These are phyloP conservation scores for Sylvilagus bachmani DNA, from an alignment of 2,113 vertebrate genomes.

Conservation along the genomic window DNA sequence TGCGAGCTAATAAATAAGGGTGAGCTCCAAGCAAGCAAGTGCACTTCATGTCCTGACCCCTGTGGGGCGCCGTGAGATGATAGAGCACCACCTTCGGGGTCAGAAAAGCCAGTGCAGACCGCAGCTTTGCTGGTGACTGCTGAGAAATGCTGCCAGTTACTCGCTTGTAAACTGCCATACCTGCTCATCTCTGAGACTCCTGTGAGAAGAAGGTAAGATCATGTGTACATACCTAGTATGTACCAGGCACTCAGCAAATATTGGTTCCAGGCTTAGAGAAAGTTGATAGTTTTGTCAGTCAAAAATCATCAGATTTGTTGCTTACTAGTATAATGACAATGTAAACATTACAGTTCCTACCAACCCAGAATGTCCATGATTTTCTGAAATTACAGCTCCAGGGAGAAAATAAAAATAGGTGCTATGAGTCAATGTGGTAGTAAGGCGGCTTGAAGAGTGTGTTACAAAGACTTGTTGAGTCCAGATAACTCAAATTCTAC, in stretches of 20 bases:
- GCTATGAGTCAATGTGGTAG: not conserved
- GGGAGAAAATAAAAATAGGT: slow-evolving; percentile 45
- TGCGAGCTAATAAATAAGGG: not conserved
- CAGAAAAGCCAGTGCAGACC: not conserved
- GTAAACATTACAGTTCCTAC: not conserved
- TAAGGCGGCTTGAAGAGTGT: not conserved
- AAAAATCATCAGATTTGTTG: slow-evolving; percentile 10
- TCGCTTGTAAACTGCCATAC: not conserved
- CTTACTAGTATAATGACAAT: slow-evolving; percentile 32
- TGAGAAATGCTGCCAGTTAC: not conserved
- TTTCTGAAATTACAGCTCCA: slow-evolving; percentile 55
- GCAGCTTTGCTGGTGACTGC: not conserved
- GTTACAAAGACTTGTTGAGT: slow-evolving; percentile 2
- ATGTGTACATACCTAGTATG: not conserved
- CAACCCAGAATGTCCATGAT: not conserved
- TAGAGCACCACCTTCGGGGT: not conserved
- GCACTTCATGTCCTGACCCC: not conserved
- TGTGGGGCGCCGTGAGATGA: rapidly evolving
- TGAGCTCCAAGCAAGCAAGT: not conserved
- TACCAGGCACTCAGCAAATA: not conserved
- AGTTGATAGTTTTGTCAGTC: slow-evolving; percentile 4
- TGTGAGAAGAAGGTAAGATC: not conserved
- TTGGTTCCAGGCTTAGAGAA: not conserved
- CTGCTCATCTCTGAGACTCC: not conserved
- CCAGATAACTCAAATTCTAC: not conserved